Evolutionary conservation across 64 coral and sea anemone genomes (phyloP).

Genomic region (Astreopora myriophthalma): DNA sequence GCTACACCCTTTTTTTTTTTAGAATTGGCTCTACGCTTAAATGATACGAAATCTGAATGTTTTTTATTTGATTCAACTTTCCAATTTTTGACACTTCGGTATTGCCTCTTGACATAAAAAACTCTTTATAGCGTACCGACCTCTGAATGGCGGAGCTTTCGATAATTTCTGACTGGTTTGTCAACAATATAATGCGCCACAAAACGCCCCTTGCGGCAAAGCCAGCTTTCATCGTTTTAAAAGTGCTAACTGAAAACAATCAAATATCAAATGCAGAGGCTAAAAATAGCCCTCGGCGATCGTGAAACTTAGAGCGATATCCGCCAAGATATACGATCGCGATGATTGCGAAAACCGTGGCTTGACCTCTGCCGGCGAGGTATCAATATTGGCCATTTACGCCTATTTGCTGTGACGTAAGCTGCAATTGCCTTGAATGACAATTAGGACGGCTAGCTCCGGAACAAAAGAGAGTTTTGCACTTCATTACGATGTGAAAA

Average conservation of each 20-base stretch:
- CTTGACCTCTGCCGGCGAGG: neutral
- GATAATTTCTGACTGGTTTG: neutral
- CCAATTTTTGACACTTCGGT: neutral
- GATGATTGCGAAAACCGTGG: neutral
- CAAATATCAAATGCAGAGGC: neutral
- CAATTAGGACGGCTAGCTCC: neutral
- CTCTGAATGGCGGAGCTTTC: neutral
- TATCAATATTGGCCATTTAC: neutral
- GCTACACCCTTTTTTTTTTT: too few relatives aligned
- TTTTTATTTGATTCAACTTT: neutral
- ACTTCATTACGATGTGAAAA: constrained; percentile 35
- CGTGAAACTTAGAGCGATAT: neutral
- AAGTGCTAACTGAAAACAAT: neutral
- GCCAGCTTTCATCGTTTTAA: neutral
- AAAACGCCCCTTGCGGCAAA: neutral
- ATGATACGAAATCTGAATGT: neutral
- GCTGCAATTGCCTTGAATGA: constrained; percentile 46
- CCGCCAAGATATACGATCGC: neutral
- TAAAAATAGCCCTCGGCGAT: neutral
- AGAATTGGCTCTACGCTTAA: neutral
- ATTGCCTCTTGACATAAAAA: neutral
- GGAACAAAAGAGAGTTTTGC: constrained; percentile 36
- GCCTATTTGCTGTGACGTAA: constrained; percentile 5
- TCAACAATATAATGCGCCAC: neutral
- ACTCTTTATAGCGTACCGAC: neutral